A percentile compares a stretch with the other conserved stretches of the same genome.
phyloP scores from a whole-genome alignment of 2,113 vertebrate genomes.

The Anser brachyrhynchus region DNA sequence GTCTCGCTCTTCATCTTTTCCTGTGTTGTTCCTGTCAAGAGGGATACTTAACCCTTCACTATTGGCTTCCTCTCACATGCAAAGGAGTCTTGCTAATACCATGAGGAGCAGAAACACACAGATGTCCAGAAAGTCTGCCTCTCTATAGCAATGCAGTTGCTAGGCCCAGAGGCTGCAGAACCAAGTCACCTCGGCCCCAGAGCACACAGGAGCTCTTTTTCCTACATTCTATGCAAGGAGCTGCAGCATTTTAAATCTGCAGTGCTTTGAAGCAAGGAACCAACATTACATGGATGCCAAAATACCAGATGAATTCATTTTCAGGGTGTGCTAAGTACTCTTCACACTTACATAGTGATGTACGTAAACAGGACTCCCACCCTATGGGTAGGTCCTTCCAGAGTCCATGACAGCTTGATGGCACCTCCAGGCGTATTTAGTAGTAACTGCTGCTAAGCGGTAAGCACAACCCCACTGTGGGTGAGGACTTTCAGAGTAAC shows the following conservation, averaged over 20 bases:
- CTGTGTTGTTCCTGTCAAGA: neutral
- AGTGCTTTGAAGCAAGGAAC: neutral
- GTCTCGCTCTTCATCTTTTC: neutral
- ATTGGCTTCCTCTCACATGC: neutral
- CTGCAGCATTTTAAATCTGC: neutral
- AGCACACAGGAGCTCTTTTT: neutral
- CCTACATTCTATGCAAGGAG: neutral
- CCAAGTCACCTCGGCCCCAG: neutral
- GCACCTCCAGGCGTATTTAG: neutral
- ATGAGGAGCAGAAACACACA: neutral
- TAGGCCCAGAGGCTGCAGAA: neutral
- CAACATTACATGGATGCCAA: neutral
- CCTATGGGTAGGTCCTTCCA: neutral
- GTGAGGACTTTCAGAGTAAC: neutral
- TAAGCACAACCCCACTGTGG: neutral
- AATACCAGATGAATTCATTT: neutral
- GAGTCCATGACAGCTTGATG: neutral
- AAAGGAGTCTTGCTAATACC: neutral
- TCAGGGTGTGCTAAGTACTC: neutral
- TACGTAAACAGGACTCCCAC: neutral
- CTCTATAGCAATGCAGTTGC: neutral
- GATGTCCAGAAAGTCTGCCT: neutral
- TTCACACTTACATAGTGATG: neutral
- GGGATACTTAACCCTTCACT: neutral
- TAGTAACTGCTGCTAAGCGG: neutral